Base-by-base conservation (phyloP, 2,797 vertebrate genomes). In the Ctenosaura bakeri region DNA sequence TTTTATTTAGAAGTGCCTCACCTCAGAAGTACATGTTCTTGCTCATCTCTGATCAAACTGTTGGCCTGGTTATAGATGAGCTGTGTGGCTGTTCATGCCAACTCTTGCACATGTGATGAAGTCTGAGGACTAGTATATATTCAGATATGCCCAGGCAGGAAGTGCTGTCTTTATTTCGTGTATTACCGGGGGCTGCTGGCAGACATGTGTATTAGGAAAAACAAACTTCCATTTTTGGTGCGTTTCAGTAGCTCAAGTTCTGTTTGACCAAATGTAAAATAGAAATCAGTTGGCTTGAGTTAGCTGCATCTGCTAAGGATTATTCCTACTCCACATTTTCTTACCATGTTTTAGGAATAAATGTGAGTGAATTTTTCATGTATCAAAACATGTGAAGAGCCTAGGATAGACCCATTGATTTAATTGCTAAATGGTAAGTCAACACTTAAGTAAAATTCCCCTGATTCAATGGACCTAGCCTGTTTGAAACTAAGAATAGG, bases 101-200 rank as follows among this genome's bases (percentile, higher is more conserved):
- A 4, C 73, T 71, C 6, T 0, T 85, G 92, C 83, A 13, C 85
- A 85, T 91, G 79, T 84, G 89, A 92, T 92, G 89, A 90, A 94
- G 89, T 88, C 85, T 95, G 94, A 91, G 91, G 94, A 95, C 85
- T 62, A 62, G 20, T 24, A 22, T 62, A 2, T 38, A 1, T 13
- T 88, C 77, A 91, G 90, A 86, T 92, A n/a, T 54, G 77, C 82
- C 80, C 74, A 73, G 93, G 87, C 93, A 94, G 89, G 93, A 95
- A 93, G 91, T 93, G 62, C 71, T 59, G 69, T 88, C 91, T 83
- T 32, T n/a, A 46, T 92, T 94, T 29, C 52, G 52, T 87, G 13
- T 84, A 64, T 81, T 29, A 81, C 56, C 59, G 29, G 90, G 90
- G 87, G 79, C 56, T 91, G 88, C 85, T 66, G 80, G 35, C 69